Percentiles rank a stretch among this genome's conserved stretches.
phyloP scores from a whole-genome alignment of 1,140 invertebrate species.

The Neuroterus valhalla region DNA sequence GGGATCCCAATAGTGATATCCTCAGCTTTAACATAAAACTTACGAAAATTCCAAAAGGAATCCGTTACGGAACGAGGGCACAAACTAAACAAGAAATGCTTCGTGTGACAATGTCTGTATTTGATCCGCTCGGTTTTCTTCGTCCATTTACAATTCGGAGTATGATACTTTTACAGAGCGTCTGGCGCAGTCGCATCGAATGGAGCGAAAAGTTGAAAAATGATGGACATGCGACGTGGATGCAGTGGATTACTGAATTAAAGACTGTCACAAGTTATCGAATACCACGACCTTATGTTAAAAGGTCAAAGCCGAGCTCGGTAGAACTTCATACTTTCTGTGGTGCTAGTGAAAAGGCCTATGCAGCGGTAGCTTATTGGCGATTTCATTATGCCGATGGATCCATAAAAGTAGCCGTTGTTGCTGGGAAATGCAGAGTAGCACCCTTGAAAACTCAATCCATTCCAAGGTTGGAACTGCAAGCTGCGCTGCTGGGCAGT shows the following conservation, averaged over 20 bases:
- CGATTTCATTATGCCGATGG: no score
- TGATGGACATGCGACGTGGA: slow-evolving; percentile 3
- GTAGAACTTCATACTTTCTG: no score
- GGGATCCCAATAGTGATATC: slow-evolving; percentile 35
- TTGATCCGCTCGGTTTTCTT: no score
- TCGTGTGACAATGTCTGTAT: no score
- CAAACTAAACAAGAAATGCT: no score
- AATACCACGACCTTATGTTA: background rate
- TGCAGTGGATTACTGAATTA: background rate
- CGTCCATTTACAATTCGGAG: slow-evolving; percentile 17
- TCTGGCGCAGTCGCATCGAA: no score
- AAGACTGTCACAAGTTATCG: background rate
- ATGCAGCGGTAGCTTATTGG: slow-evolving; percentile 20
- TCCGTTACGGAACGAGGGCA: no score
- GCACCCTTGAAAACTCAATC: slow-evolving; percentile 13
- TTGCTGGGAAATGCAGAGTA: slow-evolving; percentile 9
- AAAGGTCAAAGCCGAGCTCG: background rate
- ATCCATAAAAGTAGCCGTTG: background rate
- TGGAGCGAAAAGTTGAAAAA: slow-evolving; percentile 27
- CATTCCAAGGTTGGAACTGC: slow-evolving; percentile 1
- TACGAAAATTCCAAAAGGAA: no score
- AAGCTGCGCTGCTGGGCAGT: background rate
- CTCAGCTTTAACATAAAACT: no score
- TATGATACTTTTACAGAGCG: no score
- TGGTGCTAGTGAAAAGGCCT: no score